Percentiles rank a stretch among this genome's conserved stretches.
Conservation (phyloP, 2,888 invertebrate genomes). For the Branchellion lobata region DNA sequence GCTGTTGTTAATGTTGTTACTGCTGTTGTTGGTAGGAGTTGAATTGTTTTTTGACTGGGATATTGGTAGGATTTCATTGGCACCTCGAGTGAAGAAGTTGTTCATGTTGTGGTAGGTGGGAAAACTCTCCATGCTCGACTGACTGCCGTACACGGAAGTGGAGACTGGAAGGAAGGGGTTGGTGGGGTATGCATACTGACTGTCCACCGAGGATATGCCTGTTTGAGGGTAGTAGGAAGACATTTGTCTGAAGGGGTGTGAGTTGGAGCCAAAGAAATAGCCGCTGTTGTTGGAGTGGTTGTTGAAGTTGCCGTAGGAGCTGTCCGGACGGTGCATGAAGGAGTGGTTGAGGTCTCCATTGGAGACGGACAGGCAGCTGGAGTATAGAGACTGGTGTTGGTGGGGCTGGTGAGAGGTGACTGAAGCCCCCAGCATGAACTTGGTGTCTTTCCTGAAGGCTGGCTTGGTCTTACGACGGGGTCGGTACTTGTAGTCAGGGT, state of each 20-base stretch:
- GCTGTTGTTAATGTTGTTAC: not conserved
- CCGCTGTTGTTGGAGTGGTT: not conserved
- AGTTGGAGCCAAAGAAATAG: slow-evolving; percentile 31
- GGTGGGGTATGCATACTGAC: slow-evolving; percentile 31
- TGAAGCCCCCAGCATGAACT: slow-evolving; percentile 32
- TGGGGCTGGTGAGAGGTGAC: not conserved
- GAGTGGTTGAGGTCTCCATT: slow-evolving; percentile 16
- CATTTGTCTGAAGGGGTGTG: slow-evolving; percentile 20
- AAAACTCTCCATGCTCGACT: slow-evolving; percentile 7
- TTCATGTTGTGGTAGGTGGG: slow-evolving; percentile 25
- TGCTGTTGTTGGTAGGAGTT: not conserved
- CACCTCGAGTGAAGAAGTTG: not conserved
- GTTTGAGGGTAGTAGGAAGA: slow-evolving; percentile 38
- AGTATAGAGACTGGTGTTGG: slow-evolving; percentile 34
- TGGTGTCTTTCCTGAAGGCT: slow-evolving; percentile 83
- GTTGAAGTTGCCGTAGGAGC: slow-evolving; percentile 24
- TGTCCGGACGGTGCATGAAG: slow-evolving; percentile 18
- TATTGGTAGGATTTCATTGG: not conserved
- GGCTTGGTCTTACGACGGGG: slow-evolving; percentile 91
- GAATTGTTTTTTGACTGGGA: not conserved
- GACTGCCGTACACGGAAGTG: slow-evolving; percentile 37
- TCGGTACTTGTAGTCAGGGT: slow-evolving; percentile 96
- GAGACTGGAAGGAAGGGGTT: slow-evolving; percentile 41
- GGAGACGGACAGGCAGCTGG: slow-evolving; percentile 10
- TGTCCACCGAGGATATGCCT: not conserved